Evolutionary conservation across 2,113 vertebrate species (phyloP).

Genomic region (Anser brachyrhynchus): DNA sequence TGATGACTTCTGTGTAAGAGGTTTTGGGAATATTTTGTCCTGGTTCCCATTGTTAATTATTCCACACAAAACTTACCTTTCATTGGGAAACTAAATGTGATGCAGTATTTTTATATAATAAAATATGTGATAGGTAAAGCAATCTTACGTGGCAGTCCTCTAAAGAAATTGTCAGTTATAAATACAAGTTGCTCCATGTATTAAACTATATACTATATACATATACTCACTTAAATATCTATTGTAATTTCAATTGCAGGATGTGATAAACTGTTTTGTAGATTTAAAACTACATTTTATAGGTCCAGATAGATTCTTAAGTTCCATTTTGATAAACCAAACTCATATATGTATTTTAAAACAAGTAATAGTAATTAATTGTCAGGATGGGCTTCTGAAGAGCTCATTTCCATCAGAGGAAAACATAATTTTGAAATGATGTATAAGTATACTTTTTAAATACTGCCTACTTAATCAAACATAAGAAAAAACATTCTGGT

Average conservation of each 20-base stretch:
- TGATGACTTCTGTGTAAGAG: not conserved
- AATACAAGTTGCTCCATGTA: not conserved
- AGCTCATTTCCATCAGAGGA: not conserved
- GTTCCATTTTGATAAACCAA: not conserved
- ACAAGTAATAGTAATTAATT: not conserved
- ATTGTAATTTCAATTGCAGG: not conserved
- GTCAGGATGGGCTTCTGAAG: not conserved
- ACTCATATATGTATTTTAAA: not conserved
- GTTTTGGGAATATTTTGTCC: not conserved
- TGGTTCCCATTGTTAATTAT: not conserved
- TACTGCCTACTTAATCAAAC: not conserved
- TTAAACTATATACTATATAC: not conserved
- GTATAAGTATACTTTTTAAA: not conserved
- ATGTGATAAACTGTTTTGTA: not conserved
- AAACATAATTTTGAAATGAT: not conserved
- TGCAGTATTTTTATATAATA: not conserved
- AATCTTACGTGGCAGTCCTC: not conserved
- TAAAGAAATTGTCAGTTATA: not conserved
- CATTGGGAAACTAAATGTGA: not conserved
- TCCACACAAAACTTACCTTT: not conserved
- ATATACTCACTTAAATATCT: not conserved
- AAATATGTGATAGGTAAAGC: not conserved
- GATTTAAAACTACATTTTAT: not conserved
- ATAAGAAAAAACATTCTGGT: not conserved
- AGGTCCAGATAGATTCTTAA: not conserved